Conservation (phyloP, 2,797 vertebrate species). For the Gallinago solitaria region DNA sequence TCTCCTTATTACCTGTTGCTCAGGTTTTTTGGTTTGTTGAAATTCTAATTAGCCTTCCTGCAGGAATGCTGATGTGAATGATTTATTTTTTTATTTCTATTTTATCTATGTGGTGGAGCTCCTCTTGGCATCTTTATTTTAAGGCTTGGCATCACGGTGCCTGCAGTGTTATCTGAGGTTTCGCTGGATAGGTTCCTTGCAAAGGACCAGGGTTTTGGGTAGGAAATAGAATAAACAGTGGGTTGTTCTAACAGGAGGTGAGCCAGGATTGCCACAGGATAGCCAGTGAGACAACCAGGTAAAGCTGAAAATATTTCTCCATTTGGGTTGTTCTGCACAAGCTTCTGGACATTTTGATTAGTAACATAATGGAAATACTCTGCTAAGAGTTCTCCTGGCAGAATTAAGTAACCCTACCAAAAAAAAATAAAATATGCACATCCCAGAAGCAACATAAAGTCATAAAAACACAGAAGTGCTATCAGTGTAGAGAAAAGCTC, state of each 20-base stretch:
- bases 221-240: background rate
- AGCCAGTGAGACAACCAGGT: background rate
- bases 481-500: background rate
- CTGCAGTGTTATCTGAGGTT: background rate
- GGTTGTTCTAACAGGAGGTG: background rate
- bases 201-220: background rate
- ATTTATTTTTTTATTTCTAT: background rate
- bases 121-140: background rate
- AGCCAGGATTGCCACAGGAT: background rate
- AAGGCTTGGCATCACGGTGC: fast-evolving
- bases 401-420: background rate
- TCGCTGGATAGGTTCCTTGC: background rate
- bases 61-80: background rate
- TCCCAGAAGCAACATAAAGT: background rate
- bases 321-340: background rate
- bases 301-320: background rate
- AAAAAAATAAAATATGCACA: background rate
- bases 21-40: constrained; percentile 34
- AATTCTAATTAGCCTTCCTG: constrained; percentile 35
- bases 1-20: constrained; percentile 45
- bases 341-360: background rate
- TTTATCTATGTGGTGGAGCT: background rate
- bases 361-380: background rate
- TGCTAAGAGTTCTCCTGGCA: background rate
- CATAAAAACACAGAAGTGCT: background rate